phyloP scores from a whole-genome alignment of 2,113 vertebrate species.

The Riparia riparia region DNA sequence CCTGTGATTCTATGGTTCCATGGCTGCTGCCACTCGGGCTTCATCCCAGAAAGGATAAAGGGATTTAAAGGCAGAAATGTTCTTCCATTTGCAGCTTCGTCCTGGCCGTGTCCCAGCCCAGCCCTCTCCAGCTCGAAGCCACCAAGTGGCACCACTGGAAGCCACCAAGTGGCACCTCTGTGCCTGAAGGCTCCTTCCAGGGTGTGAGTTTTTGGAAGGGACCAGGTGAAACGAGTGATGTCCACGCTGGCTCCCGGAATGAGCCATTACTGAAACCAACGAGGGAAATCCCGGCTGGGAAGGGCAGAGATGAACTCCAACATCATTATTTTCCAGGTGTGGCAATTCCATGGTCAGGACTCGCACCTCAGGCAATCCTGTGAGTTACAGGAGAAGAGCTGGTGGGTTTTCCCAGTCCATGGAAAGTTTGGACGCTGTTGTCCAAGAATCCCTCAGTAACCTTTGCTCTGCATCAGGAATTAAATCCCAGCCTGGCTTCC shows the following conservation, averaged over 20 bases:
- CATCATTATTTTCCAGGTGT: accelerated
- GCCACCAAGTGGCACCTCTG: not conserved
- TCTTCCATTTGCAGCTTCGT: not conserved
- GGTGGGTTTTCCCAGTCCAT: not conserved
- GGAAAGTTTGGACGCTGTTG: not conserved
- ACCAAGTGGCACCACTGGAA: not conserved
- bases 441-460: not conserved
- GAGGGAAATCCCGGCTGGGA: not conserved
- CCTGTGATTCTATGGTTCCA: accelerated
- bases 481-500: not conserved
- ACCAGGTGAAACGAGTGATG: not conserved
- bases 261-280: not conserved
- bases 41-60: not conserved
- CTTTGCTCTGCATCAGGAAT: not conserved
- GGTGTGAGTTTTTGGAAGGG: not conserved
- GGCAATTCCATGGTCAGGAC: not conserved
- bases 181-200: not conserved
- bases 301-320: not conserved
- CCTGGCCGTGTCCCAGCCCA: not conserved
- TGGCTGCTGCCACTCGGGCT: not conserved
- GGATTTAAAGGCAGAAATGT: not conserved
- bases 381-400: not conserved
- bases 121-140: not conserved
- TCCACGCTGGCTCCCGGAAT: not conserved
- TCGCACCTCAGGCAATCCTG: not conserved